Conservation (phyloP, 2,888 invertebrate species). For the Chymomyza caudatula region DNA sequence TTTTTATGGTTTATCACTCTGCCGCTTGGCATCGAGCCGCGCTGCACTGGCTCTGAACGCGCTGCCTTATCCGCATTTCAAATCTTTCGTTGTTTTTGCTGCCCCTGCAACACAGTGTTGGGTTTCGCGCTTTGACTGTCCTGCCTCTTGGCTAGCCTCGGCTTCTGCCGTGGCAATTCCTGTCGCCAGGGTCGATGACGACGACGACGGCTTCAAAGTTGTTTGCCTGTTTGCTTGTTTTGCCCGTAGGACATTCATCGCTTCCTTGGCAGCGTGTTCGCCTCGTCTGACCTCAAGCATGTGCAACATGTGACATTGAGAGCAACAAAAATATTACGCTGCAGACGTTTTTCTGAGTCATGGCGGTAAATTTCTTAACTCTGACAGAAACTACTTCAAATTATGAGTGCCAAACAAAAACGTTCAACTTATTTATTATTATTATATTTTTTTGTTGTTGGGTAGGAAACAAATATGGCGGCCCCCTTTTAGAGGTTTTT, state of each 20-base stretch:
- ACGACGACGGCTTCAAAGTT: slow-evolving; percentile 3
- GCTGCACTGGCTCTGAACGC: slow-evolving; percentile 1
- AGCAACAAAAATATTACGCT: slow-evolving; percentile 27
- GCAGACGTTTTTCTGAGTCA: neutral
- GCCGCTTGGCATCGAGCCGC: slow-evolving; percentile 14
- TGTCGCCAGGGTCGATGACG: slow-evolving; percentile 23
- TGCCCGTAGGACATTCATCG: slow-evolving; percentile 46
- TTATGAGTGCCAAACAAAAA: neutral
- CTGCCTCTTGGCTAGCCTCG: slow-evolving; percentile 26
- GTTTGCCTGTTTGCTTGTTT: neutral
- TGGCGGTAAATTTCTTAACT: neutral
- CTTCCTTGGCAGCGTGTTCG: neutral
- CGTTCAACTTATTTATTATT: no score
- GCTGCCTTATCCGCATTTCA: slow-evolving; percentile 54
- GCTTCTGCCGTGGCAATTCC: neutral
- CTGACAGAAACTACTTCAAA: neutral
- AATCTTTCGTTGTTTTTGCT: slow-evolving; percentile 46
- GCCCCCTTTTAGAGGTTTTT: neutral
- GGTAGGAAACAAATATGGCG: neutral
- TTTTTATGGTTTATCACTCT: slow-evolving; percentile 11
- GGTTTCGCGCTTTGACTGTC: slow-evolving; percentile 64
- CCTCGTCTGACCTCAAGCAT: slow-evolving; percentile 13
- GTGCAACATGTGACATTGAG: slow-evolving; percentile 72
- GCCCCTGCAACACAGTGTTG: slow-evolving; percentile 40
- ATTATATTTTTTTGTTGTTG: no score